These are phyloP conservation scores for Yponomeuta malinellus DNA, from an alignment of 2,888 invertebrate species.

Conservation along the genomic window DNA sequence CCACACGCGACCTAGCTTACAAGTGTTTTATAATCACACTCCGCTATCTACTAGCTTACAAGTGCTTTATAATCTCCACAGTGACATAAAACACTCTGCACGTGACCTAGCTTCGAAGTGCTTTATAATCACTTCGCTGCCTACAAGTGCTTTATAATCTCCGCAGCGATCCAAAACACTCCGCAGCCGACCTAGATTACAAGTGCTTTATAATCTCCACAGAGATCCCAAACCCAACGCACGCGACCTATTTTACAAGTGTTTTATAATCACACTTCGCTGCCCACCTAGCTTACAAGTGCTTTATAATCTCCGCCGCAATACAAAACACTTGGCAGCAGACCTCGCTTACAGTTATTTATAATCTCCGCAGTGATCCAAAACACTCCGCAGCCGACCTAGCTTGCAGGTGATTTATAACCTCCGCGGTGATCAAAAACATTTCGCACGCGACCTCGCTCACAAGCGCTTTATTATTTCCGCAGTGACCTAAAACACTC, in stretches of 20 bases:
- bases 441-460: conserved; percentile 5
- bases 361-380: too few relatives aligned
- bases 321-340: too few relatives aligned
- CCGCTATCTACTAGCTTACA: conserved; percentile 25
- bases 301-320: conserved; percentile 52
- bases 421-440: neutral
- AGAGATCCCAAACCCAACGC: too few relatives aligned
- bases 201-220: conserved; percentile 16
- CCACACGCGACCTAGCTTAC: too few relatives aligned
- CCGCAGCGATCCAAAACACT: conserved; percentile 77
- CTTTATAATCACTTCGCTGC: too few relatives aligned
- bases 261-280: too few relatives aligned
- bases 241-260: too few relatives aligned
- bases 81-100: conserved; percentile 41
- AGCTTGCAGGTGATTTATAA: too few relatives aligned
- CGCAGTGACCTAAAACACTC: conserved; percentile 58
- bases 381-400: too few relatives aligned
- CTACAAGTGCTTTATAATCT: conserved; percentile 77
- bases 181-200: too few relatives aligned
- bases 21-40: conserved; percentile 16
- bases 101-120: neutral
- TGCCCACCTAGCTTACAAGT: conserved; percentile 30
- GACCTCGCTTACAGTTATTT: too few relatives aligned
- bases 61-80: conserved; percentile 81
- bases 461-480: conserved; percentile 80